phyloP scores from a whole-genome alignment of 2,888 invertebrate genomes.

The Cyclophora albipunctata region DNA sequence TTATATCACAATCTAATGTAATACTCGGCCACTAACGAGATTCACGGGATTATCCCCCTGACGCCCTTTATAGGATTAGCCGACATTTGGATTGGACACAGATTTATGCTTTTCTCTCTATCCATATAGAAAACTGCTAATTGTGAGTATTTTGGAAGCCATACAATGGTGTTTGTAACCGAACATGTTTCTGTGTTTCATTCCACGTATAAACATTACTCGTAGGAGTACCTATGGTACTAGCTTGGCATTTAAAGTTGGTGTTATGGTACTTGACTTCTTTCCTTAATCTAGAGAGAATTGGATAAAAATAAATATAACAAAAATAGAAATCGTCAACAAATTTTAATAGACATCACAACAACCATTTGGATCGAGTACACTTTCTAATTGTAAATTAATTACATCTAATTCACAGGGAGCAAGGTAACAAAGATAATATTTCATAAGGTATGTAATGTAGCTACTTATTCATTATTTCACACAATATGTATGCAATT shows the following conservation, averaged over 20 bases:
- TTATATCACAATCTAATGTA: constrained; percentile 41
- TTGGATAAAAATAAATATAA: no score
- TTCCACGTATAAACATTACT: no score
- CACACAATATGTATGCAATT: no score
- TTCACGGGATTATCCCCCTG: constrained; percentile 55
- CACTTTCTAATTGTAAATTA: constrained; percentile 38
- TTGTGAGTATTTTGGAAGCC: constrained; percentile 22
- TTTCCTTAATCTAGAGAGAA: no score
- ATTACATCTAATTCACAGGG: constrained; percentile 3
- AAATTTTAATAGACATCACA: constrained; percentile 74
- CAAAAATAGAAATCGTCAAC: constrained; percentile 41
- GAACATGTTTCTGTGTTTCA: no score
- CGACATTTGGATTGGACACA: constrained; percentile 45
- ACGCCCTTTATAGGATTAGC: constrained; percentile 64
- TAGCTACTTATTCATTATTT: no score
- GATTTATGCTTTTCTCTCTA: constrained; percentile 46
- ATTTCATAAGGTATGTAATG: no score
- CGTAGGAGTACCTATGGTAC: no score
- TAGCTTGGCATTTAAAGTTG: no score
- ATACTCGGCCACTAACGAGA: constrained; percentile 43
- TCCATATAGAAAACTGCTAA: constrained; percentile 8
- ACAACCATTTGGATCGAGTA: constrained; percentile 72
- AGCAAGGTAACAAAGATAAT: constrained; percentile 10
- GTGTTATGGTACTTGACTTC: no score
- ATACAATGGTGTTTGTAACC: constrained; percentile 4